Evolutionary conservation across 2,888 invertebrate genomes (phyloP).

Genomic region (Nemoura dubitans): DNA sequence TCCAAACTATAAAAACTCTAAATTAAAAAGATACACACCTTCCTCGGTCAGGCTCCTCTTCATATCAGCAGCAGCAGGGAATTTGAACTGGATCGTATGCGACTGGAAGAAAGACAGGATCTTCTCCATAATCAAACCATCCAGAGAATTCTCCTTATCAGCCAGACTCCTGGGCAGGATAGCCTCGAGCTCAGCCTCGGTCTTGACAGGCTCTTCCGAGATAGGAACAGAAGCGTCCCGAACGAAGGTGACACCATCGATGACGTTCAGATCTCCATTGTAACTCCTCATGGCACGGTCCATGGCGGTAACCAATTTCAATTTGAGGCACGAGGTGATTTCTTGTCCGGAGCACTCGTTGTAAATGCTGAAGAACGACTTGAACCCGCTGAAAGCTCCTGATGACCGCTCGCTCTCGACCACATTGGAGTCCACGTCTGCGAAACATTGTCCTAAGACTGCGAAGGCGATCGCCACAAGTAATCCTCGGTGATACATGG

Average conservation of each 20-base stretch:
- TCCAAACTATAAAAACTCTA: too few species aligned
- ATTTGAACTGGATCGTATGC: conserved; percentile 81
- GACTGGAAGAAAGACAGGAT: conserved; percentile 78
- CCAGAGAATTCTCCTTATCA: conserved; percentile 76
- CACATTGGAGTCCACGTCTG: conserved; percentile 27
- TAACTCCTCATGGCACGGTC: conserved; percentile 73
- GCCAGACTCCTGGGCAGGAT: conserved; percentile 77
- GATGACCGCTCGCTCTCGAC: conserved; percentile 25
- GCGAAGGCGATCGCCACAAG: conserved; percentile 18
- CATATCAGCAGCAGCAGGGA: conserved; percentile 73
- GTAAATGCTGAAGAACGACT: conserved; percentile 80
- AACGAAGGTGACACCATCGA: conserved; percentile 80
- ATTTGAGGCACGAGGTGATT: conserved; percentile 77
- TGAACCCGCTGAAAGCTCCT: conserved; percentile 70
- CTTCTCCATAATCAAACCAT: conserved; percentile 78
- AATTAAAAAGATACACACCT: conserved; percentile 57
- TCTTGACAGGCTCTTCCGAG: conserved; percentile 55
- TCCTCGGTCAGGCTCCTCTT: conserved; percentile 71
- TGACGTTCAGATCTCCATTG: conserved; percentile 68
- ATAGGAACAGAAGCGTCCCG: conserved; percentile 61
- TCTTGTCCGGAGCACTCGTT: conserved; percentile 76
- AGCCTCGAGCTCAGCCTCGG: conserved; percentile 74
- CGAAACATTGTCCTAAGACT: conserved; percentile 15
- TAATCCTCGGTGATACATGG: conserved; percentile 19
- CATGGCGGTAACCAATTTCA: conserved; percentile 80